These are phyloP conservation scores for Callimorpha dominula DNA, from an alignment of 2,888 invertebrate species.

Conservation along the genomic window DNA sequence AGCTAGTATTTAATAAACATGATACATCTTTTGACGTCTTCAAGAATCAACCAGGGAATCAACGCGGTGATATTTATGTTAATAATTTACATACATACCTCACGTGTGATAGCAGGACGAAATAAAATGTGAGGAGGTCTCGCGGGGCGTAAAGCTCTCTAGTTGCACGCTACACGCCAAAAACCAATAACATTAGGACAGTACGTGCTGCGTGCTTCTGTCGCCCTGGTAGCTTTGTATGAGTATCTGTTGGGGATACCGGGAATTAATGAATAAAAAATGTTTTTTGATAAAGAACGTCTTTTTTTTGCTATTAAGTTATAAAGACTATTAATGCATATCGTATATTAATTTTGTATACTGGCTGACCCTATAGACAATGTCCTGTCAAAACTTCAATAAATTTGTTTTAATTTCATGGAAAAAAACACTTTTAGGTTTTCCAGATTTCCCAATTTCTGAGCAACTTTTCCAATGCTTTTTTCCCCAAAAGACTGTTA, in stretches of 20 bases:
- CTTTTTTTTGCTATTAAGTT: no score
- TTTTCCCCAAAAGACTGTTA: no score
- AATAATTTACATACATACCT: slow-evolving; percentile 75
- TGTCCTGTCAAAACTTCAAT: no score
- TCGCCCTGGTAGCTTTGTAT: slow-evolving; percentile 62
- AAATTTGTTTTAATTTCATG: no score
- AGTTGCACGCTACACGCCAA: slow-evolving; percentile 56
- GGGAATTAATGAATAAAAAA: slow-evolving; percentile 38
- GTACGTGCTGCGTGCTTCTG: slow-evolving; percentile 70
- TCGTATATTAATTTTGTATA: no score
- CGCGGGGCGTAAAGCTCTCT: slow-evolving; percentile 60
- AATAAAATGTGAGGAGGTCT: slow-evolving; percentile 76
- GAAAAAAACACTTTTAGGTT: no score
- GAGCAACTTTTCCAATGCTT: no score
- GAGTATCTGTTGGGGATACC: slow-evolving; percentile 33
- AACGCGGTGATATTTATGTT: slow-evolving; percentile 51
- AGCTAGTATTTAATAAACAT: slow-evolving; percentile 6
- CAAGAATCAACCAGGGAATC: slow-evolving; percentile 47
- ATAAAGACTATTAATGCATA: no score
- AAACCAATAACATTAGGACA: slow-evolving; percentile 83
- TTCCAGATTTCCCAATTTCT: no score
- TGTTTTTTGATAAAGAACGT: background rate
- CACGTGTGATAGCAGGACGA: slow-evolving; percentile 65
- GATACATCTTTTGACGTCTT: slow-evolving; percentile 12
- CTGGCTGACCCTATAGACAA: no score